These are phyloP conservation scores for Clepsis dumicolana DNA, from an alignment of 2,888 invertebrate species.

Conservation along the genomic window DNA sequence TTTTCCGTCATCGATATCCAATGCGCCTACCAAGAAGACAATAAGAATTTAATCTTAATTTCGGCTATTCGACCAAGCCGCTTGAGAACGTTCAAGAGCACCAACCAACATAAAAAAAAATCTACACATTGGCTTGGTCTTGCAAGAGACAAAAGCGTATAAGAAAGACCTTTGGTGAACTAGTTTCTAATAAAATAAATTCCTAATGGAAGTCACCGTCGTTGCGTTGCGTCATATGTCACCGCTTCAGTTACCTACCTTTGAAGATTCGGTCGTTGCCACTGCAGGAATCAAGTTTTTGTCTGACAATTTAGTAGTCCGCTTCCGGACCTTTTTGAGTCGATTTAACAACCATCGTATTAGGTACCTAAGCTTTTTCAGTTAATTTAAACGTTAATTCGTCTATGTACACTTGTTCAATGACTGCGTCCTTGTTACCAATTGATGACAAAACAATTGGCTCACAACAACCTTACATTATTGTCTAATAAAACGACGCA, in stretches of 20 bases:
- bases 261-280: constrained; percentile 19
- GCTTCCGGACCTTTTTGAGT: background rate
- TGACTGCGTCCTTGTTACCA: constrained; percentile 42
- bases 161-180: too few relatives aligned
- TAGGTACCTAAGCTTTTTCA: constrained; percentile 5
- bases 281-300: constrained; percentile 15
- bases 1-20: too few relatives aligned
- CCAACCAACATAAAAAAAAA: too few relatives aligned
- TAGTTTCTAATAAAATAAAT: too few relatives aligned
- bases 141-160: too few relatives aligned
- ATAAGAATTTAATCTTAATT: too few relatives aligned
- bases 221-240: background rate
- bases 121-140: too few relatives aligned
- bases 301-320: constrained; percentile 8
- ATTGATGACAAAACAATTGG: constrained; percentile 45
- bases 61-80: too few relatives aligned
- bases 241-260: background rate
- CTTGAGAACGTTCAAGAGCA: too few relatives aligned
- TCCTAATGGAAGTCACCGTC: background rate
- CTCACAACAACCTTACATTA: constrained; percentile 30
- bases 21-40: too few relatives aligned
- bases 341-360: constrained; percentile 20
- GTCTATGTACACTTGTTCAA: constrained; percentile 21
- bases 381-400: constrained; percentile 11
- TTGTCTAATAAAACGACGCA: constrained; percentile 15